Evolutionary conservation across 2,113 vertebrate genomes (phyloP).

Genomic region (Myocastor coypus): DNA sequence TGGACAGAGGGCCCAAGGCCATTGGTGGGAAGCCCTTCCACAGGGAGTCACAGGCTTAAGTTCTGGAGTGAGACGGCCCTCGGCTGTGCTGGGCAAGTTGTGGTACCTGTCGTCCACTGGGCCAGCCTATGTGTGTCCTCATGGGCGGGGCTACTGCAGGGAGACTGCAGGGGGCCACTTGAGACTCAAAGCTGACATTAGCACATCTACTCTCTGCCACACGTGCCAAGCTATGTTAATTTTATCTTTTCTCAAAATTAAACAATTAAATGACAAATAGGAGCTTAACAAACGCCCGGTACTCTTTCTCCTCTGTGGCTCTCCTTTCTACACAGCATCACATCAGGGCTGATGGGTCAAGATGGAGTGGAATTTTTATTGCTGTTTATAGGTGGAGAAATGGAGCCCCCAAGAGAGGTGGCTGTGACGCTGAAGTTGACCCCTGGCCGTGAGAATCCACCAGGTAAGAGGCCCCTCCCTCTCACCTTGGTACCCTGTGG

Average conservation of each 20-base stretch:
- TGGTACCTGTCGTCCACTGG: too few species aligned
- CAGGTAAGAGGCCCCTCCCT: not conserved
- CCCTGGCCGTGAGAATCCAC: not conserved
- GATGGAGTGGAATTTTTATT: not conserved
- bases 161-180: not conserved
- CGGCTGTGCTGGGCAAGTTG: not conserved
- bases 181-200: not conserved
- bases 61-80: not conserved
- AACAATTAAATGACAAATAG: not conserved
- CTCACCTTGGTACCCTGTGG: not conserved
- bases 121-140: not conserved
- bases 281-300: not conserved
- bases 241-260: not conserved
- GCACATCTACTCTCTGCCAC: not conserved
- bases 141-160: fast-evolving
- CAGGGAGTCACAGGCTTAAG: too few species aligned
- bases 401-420: not conserved
- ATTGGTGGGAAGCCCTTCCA: too few species aligned
- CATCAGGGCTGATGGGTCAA: not conserved
- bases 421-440: not conserved
- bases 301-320: not conserved
- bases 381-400: not conserved
- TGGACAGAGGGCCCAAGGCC: not conserved
- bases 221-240: not conserved
- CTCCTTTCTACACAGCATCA: not conserved